Conservation (phyloP, 2,113 vertebrate genomes). For the Carollia perspicillata region DNA sequence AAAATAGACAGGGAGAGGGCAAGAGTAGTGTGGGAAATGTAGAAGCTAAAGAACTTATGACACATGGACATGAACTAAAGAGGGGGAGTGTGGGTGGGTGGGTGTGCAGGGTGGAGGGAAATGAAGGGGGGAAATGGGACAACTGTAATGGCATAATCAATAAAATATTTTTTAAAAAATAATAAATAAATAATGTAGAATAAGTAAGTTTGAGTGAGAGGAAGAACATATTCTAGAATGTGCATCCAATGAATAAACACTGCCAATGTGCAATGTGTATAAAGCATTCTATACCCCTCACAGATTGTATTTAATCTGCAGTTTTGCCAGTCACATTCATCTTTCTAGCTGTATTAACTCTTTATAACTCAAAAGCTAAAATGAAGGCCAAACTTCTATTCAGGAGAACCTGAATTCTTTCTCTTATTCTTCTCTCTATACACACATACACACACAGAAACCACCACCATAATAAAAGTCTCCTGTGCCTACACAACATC, state of each 20-base stretch:
- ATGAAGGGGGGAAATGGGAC: too few species aligned
- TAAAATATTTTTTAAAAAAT: too few species aligned
- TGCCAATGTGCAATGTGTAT: background rate
- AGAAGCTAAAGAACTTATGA: too few species aligned
- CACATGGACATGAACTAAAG: too few species aligned
- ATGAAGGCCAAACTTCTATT: background rate
- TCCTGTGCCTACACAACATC: background rate
- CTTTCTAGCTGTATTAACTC: slow-evolving; percentile 16
- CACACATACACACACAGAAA: background rate
- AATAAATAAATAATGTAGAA: too few species aligned
- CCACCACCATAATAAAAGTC: background rate
- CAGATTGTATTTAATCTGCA: slow-evolving; percentile 60
- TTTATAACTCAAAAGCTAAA: slow-evolving; percentile 33
- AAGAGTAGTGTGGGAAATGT: too few species aligned
- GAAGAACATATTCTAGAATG: slow-evolving; percentile 56
- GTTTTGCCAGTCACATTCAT: slow-evolving; percentile 35
- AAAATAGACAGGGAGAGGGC: too few species aligned
- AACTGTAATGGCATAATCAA: too few species aligned
- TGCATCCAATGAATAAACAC: slow-evolving; percentile 62
- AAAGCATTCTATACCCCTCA: slow-evolving; percentile 49
- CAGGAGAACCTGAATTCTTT: background rate
- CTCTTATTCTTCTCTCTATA: background rate
- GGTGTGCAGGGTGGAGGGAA: too few species aligned
- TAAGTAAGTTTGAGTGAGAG: background rate
- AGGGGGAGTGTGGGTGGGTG: too few species aligned